These are phyloP conservation scores for Columba guinea DNA, from an alignment of 2,797 vertebrate species.

Conservation along the genomic window DNA sequence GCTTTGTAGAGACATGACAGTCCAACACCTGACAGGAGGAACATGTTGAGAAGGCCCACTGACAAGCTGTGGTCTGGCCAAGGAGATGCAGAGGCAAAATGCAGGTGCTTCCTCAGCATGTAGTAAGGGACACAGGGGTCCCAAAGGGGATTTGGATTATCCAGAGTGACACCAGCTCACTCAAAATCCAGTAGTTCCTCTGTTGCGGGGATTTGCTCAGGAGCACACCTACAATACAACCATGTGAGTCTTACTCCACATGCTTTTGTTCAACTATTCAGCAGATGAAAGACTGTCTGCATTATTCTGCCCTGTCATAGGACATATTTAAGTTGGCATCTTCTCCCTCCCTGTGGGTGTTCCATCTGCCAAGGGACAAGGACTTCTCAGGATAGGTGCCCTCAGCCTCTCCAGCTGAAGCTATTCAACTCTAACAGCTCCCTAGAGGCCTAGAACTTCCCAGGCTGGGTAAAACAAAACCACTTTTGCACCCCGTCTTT, in stretches of 20 bases:
- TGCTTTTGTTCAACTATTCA: background rate
- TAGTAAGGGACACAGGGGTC: background rate
- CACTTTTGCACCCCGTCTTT: background rate
- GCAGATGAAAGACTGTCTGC: background rate
- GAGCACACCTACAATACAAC: background rate
- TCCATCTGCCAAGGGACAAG: background rate
- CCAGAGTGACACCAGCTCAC: background rate
- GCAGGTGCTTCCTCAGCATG: background rate
- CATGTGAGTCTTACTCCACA: background rate
- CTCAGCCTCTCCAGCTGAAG: background rate
- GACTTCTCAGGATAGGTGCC: background rate
- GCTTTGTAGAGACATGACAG: background rate
- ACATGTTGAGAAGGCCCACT: background rate
- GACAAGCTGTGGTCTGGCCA: background rate
- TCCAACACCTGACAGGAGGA: background rate
- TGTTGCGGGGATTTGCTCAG: background rate
- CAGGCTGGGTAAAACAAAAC: background rate
- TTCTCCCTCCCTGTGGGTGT: background rate
- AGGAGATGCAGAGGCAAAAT: background rate
- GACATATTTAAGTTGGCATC: background rate
- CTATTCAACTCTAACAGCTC: background rate
- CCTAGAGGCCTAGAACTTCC: background rate
- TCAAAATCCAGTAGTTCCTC: background rate
- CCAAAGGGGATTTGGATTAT: background rate
- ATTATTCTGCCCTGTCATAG: background rate